Conservation (phyloP, 2,113 vertebrate species). For the Crocuta crocuta region DNA sequence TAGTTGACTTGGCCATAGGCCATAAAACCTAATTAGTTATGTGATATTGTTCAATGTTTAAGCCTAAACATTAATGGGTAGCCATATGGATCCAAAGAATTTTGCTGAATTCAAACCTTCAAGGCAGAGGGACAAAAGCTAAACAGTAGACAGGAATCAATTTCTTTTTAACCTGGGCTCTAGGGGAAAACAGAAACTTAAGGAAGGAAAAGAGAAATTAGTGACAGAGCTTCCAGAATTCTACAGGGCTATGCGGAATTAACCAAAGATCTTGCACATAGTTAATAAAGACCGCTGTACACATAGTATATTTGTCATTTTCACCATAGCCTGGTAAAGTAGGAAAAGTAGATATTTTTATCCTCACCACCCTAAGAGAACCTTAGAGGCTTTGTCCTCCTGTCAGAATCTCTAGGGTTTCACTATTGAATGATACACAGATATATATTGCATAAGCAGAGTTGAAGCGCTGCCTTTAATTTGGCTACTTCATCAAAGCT, state of each 20-base stretch:
- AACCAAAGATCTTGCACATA: not conserved
- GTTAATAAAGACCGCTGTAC: conserved; percentile 23
- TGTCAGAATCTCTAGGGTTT: conserved; percentile 50
- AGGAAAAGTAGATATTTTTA: conserved; percentile 36
- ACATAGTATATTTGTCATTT: conserved; percentile 15
- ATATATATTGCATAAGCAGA: conserved; percentile 45
- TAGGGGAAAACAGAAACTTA: conserved; percentile 53
- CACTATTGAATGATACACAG: conserved; percentile 20
- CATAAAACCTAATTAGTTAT: conserved; percentile 84
- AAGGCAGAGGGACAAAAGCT: conserved; percentile 55
- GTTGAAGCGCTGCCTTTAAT: conserved; percentile 60
- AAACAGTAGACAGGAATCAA: conserved; percentile 69
- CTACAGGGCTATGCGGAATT: conserved; percentile 2
- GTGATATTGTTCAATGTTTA: conserved; percentile 83
- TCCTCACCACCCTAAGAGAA: not conserved
- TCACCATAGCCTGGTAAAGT: not conserved
- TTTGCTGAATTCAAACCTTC: conserved; percentile 65
- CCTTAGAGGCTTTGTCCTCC: conserved; percentile 38
- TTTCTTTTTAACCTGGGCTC: conserved; percentile 72
- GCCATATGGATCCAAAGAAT: conserved; percentile 51
- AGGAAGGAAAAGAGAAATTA: conserved; percentile 31
- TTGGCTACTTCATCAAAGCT: conserved; percentile 58
- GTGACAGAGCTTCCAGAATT: conserved; percentile 10
- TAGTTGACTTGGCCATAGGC: conserved; percentile 81
- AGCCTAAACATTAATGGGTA: conserved; percentile 78